Base-by-base conservation (phyloP, 2,113 vertebrate species). In the Passer montanus region DNA sequence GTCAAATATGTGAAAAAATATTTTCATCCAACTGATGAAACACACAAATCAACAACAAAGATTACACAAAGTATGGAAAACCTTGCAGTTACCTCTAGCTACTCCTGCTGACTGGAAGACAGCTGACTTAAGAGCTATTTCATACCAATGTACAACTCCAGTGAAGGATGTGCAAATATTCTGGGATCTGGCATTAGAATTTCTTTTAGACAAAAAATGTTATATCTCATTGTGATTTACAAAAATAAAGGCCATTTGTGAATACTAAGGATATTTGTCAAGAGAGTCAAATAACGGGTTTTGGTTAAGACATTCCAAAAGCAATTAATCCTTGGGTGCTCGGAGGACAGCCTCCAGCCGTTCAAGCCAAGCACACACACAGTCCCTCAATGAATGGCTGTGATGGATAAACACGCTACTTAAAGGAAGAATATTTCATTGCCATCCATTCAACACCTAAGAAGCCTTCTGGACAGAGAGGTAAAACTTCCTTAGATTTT, bases 251-350 rank as follows among this genome's bases (percentile, higher is more conserved):
- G 68, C 62, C 82, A 84, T 78, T 92, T 92, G 73, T 75, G 73
- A 86, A 67, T 33, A 28, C 43, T 84, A 39, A 52, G 56, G 55
- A 20, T 84, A 95, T 97, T 92, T 75, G 52, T 95, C 93, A 94
- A 74, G 60, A 83, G n/a, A 94, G 80, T 52, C 58, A 89, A 91
- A 78, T 55, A 90, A 76, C 72, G 50, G 63, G 59, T 88, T 93
- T 94, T 74, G 86, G 86, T 86, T 86, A 84, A 88, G 68, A 66
- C 82, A 78, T 90, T 93, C 90, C 88, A 94, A 89, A 89, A 92
- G 86, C 80, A 95, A 90, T 96, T 87, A 92, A 86, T 93, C 73
- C 75, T 30, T 4, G 30, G 68, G 64, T 64, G 92, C 80, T 95
- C 68, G 15, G 74, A 92, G 79, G 73, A 93, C 23, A 18, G 78